A percentile compares a stretch with the other conserved stretches of the same genome.
These are phyloP conservation scores for Cephalophus harveyi DNA, from an alignment of 2,113 vertebrate genomes.

Conservation along the genomic window DNA sequence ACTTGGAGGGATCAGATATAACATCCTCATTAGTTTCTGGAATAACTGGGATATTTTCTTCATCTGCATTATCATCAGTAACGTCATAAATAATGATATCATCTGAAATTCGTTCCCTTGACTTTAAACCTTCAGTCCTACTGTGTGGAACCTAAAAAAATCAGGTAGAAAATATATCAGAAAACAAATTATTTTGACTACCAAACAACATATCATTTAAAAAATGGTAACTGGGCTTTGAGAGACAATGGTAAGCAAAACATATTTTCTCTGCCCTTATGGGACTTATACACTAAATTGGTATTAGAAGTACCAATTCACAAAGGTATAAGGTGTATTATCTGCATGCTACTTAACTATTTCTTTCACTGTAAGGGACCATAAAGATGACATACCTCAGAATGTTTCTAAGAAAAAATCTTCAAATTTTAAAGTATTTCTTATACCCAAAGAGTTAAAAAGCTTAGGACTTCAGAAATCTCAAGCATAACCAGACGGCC, in stretches of 20 bases:
- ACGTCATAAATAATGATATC: slow-evolving; percentile 95
- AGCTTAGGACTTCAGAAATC: slow-evolving; percentile 13
- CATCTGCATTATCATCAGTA: slow-evolving; percentile 84
- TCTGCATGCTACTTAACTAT: not conserved
- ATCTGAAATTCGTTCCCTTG: slow-evolving; percentile 86
- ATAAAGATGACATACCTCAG: not conserved
- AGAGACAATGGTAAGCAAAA: not conserved
- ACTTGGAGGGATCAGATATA: slow-evolving; percentile 82
- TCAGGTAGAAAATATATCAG: not conserved
- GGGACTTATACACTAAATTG: not conserved
- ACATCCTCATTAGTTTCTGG: slow-evolving; percentile 81
- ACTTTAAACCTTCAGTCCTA: slow-evolving; percentile 84
- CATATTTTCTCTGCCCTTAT: not conserved
- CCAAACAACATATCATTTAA: not conserved
- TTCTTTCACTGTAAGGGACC: not conserved
- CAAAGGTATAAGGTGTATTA: not conserved
- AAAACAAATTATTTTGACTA: slow-evolving; percentile 18
- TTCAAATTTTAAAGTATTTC: not conserved
- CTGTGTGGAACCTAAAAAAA: slow-evolving; percentile 81
- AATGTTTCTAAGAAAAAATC: not conserved
- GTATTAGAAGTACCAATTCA: not conserved
- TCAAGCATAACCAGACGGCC: not conserved
- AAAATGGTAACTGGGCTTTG: not conserved
- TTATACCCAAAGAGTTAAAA: not conserved
- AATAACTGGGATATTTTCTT: slow-evolving; percentile 79